Percentiles rank a stretch among this genome's conserved stretches.
Evolutionary conservation across 2,797 vertebrate genomes (phyloP).

Genomic region (Smutsia gigantea): DNA sequence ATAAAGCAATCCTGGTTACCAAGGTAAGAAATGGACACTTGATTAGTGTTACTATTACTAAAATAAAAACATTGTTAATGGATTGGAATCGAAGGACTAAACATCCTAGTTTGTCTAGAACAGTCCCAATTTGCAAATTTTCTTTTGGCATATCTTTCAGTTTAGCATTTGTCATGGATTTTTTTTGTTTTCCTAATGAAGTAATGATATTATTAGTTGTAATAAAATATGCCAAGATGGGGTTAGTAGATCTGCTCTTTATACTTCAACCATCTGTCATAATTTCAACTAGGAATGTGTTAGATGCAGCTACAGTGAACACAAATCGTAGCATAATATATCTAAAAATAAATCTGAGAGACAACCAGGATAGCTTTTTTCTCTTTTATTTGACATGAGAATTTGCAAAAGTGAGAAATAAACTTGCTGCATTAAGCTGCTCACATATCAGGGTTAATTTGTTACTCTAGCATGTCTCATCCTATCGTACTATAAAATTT

Average conservation of each 20-base stretch:
- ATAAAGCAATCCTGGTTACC: neutral
- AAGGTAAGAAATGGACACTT: neutral
- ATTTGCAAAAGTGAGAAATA: constrained; percentile 24
- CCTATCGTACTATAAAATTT: neutral
- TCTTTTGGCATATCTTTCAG: neutral
- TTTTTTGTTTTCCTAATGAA: neutral
- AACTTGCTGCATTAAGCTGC: neutral
- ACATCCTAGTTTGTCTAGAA: neutral
- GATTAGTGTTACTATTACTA: neutral
- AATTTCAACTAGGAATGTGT: neutral
- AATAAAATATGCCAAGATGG: neutral
- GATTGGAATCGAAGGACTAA: neutral
- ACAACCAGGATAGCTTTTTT: neutral
- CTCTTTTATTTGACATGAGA: neutral
- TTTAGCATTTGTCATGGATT: neutral
- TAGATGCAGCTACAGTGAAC: neutral
- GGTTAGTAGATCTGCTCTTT: neutral
- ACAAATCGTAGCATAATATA: neutral
- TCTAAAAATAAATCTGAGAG: neutral
- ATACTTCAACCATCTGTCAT: neutral
- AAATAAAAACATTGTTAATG: neutral
- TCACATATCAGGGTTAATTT: neutral
- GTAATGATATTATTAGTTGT: neutral
- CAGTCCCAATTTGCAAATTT: neutral
- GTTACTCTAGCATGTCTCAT: neutral